Conservation (phyloP, 2,888 invertebrate genomes). For the Stenichneumon culpator region DNA sequence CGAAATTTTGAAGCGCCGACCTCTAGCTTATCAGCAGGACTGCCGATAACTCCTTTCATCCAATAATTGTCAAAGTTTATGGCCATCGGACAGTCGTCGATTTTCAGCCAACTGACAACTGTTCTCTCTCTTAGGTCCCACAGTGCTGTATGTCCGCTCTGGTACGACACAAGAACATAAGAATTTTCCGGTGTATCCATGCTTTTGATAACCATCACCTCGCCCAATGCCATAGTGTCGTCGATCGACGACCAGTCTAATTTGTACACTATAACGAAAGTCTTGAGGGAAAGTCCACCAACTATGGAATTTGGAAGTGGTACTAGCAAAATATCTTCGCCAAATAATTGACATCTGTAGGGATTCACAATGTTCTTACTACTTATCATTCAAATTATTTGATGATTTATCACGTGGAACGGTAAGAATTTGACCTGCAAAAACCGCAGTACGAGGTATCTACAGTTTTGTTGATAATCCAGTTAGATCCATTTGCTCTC, state of each 20-base stretch:
- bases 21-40: conserved; percentile 88
- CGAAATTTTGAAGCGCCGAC: conserved; percentile 76
- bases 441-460: conserved; percentile 90
- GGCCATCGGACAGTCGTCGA: conserved; percentile 89
- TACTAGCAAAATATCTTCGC: conserved; percentile 88
- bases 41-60: conserved; percentile 90
- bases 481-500: conserved; percentile 87
- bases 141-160: conserved; percentile 90
- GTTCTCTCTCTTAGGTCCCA: conserved; percentile 90
- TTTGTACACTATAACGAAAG: conserved; percentile 77
- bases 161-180: conserved; percentile 89
- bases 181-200: conserved; percentile 85
- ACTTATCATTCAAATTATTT: conserved; percentile 20
- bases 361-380: conserved; percentile 42
- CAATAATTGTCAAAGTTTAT: conserved; percentile 90
- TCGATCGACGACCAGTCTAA: conserved; percentile 72
- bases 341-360: conserved; percentile 84
- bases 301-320: conserved; percentile 89
- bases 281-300: conserved; percentile 86
- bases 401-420: conserved; percentile 1
- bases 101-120: conserved; percentile 87
- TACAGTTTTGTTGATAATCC: conserved; percentile 86
- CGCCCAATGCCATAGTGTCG: conserved; percentile 85
- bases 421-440: conserved; percentile 86
- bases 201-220: conserved; percentile 89